These are phyloP conservation scores for Drosophila elegans DNA, from an alignment of 1,140 invertebrate species.

Conservation along the genomic window DNA sequence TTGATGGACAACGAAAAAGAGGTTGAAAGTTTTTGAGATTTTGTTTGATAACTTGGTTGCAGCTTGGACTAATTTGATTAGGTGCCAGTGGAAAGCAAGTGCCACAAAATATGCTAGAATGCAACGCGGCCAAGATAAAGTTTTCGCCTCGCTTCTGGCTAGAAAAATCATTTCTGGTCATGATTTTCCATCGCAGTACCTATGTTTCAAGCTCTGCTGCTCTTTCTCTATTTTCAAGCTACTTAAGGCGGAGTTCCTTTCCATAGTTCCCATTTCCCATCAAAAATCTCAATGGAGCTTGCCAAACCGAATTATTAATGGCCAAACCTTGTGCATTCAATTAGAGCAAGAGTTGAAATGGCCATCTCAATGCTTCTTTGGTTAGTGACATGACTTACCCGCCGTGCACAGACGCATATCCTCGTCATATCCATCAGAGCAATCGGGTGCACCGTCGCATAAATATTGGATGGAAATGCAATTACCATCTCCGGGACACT, in stretches of 20 bases:
- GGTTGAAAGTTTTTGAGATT: slow-evolving; percentile 52
- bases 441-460: slow-evolving; percentile 97
- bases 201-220: slow-evolving; percentile 9
- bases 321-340: slow-evolving; percentile 22
- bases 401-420: slow-evolving; percentile 97
- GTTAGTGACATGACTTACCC: slow-evolving; percentile 87
- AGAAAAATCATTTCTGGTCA: slow-evolving; percentile 31
- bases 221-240: slow-evolving; percentile 41
- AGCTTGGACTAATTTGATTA: slow-evolving; percentile 67
- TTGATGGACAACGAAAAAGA: slow-evolving; percentile 45
- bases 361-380: slow-evolving; percentile 1
- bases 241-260: neutral
- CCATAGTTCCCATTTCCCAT: neutral
- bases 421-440: slow-evolving; percentile 93
- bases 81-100: slow-evolving; percentile 28
- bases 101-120: slow-evolving; percentile 46
- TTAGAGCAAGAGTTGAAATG: slow-evolving; percentile 23
- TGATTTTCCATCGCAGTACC: slow-evolving; percentile 18
- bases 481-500: slow-evolving; percentile 95
- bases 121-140: slow-evolving; percentile 29
- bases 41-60: slow-evolving; percentile 41
- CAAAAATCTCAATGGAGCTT: neutral
- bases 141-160: slow-evolving; percentile 17
- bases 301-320: slow-evolving; percentile 41
- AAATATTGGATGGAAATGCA: slow-evolving; percentile 98